phyloP scores from a whole-genome alignment of 2,797 vertebrate species.

The Adrianichthys oophorus region DNA sequence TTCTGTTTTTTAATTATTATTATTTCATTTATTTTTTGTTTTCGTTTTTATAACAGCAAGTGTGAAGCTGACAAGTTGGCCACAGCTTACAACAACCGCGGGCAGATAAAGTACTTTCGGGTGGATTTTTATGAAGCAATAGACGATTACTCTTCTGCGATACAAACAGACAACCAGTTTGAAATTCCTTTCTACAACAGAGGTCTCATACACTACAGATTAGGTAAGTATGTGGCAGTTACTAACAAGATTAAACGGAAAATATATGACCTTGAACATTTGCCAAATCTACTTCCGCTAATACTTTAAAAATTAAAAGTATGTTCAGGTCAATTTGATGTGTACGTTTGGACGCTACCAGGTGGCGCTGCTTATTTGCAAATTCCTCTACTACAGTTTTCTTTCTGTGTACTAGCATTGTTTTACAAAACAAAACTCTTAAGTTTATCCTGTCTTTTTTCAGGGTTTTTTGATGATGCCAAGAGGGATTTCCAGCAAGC shows the following conservation, averaged over 20 bases:
- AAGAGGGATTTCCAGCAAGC: constrained; percentile 88
- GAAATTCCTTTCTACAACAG: constrained; percentile 92
- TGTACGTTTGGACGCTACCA: constrained; percentile 36
- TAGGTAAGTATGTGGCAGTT: constrained; percentile 77
- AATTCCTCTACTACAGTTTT: not conserved
- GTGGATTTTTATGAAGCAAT: constrained; percentile 92
- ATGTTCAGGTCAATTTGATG: not conserved
- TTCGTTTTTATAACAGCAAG: constrained; percentile 39
- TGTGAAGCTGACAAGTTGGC: constrained; percentile 76
- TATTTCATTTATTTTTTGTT: not conserved
- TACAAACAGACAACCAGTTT: constrained; percentile 76
- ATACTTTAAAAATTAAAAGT: constrained; percentile 23
- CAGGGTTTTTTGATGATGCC: constrained; percentile 92
- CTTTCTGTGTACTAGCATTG: too few species aligned
- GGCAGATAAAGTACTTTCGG: constrained; percentile 88
- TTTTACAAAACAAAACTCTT: too few species aligned
- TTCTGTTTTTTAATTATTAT: fast-evolving
- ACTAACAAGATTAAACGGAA: not conserved
- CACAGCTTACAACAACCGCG: constrained; percentile 88
- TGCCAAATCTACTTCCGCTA: not conserved
- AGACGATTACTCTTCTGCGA: constrained; percentile 87
- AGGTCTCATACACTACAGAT: constrained; percentile 87
- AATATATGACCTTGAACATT: not conserved
- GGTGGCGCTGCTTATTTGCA: constrained; percentile 47
- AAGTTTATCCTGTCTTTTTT: not conserved